Conservation (phyloP, 2,797 vertebrate genomes). For the Pseudopleuronectes americanus region DNA sequence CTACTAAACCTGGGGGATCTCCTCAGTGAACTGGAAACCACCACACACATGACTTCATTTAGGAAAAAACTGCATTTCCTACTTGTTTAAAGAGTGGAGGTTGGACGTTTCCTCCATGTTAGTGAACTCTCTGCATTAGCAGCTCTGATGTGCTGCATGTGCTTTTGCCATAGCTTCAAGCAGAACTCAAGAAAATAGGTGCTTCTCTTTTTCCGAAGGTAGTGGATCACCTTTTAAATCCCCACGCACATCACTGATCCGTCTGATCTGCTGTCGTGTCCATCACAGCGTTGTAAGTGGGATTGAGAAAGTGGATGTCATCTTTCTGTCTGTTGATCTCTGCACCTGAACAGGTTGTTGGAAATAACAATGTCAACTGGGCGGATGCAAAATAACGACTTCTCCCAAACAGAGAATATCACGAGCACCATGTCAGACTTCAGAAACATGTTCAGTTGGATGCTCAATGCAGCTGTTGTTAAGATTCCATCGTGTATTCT, state of each 20-base stretch:
- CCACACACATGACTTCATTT: constrained; percentile 20
- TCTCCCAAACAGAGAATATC: no score
- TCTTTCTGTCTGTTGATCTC: neutral
- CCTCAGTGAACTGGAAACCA: constrained; percentile 22
- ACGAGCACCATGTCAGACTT: no score
- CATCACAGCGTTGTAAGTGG: neutral
- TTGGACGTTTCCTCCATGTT: constrained; percentile 19
- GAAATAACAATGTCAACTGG: no score
- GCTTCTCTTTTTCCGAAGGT: constrained; percentile 16
- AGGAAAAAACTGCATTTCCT: neutral
- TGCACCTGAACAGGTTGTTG: neutral
- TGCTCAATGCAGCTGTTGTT: no score
- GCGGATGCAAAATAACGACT: no score
- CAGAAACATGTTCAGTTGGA: no score
- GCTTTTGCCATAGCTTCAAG: constrained; percentile 55
- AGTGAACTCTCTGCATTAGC: neutral
- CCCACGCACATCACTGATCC: neutral
- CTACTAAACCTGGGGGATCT: neutral
- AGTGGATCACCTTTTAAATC: constrained; percentile 3
- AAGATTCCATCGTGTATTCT: no score
- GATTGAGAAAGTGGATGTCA: neutral
- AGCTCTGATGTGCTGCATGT: constrained; percentile 26
- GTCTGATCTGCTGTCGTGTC: neutral
- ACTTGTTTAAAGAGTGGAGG: neutral
- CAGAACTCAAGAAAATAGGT: constrained; percentile 1